Evolutionary conservation across 2,797 vertebrate genomes (phyloP).

Genomic region (Sebastes kiyomatsui): DNA sequence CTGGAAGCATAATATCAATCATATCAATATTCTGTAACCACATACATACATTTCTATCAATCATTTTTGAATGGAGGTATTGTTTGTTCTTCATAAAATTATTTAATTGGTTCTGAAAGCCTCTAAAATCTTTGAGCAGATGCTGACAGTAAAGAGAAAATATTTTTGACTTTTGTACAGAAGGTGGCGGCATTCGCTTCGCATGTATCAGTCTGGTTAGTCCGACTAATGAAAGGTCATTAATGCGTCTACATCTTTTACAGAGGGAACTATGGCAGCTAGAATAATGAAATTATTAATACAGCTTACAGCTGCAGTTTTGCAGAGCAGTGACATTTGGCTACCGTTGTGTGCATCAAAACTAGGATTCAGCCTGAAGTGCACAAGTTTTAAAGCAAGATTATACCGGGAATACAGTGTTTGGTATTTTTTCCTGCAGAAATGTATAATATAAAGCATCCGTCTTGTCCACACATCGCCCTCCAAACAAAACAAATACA

Average conservation of each 20-base stretch:
- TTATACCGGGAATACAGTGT: neutral
- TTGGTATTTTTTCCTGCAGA: conserved; percentile 6
- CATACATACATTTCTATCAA: neutral
- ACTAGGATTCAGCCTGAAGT: neutral
- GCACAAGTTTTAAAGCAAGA: neutral
- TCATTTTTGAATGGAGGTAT: neutral
- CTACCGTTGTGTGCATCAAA: neutral
- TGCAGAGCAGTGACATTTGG: neutral
- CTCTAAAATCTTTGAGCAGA: neutral
- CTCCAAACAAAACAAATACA: conserved; percentile 18
- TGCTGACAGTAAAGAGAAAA: neutral
- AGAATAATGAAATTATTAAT: neutral
- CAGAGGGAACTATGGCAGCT: neutral
- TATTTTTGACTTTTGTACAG: conserved; percentile 2
- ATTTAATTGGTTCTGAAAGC: neutral
- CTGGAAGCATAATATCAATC: neutral
- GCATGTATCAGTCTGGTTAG: neutral
- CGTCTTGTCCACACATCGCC: neutral
- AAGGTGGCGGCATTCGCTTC: conserved; percentile 1
- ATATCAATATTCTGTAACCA: neutral
- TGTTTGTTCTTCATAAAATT: neutral
- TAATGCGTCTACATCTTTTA: neutral
- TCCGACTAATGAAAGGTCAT: neutral
- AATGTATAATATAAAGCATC: neutral
- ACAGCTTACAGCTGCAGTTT: conserved; percentile 2